Percentiles rank a stretch among this genome's conserved stretches.
These are phyloP conservation scores for Tetanocera ferruginea DNA, from an alignment of 2,888 invertebrate genomes.

Conservation along the genomic window DNA sequence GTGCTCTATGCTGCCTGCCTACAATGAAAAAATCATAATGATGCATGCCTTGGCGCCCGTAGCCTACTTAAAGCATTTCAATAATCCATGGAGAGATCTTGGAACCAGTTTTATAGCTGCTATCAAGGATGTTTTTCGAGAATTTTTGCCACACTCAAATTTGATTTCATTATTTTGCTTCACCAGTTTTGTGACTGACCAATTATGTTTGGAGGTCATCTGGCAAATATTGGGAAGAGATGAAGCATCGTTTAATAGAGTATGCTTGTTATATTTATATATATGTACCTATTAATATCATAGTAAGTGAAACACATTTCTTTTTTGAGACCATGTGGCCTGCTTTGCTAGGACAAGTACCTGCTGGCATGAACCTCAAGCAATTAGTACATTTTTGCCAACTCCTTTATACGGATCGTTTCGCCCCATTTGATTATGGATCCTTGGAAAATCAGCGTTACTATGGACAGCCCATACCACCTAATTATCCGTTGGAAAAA, in stretches of 20 bases:
- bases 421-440: constrained; percentile 72
- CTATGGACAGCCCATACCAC: constrained; percentile 71
- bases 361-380: constrained; percentile 72
- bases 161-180: constrained; percentile 47
- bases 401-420: constrained; percentile 59
- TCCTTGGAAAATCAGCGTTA: constrained; percentile 64
- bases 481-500: constrained; percentile 70
- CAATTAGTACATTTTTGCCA: constrained; percentile 74
- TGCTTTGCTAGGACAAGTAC: constrained; percentile 74
- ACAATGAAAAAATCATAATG: constrained; percentile 73
- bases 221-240: constrained; percentile 72
- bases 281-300: no score
- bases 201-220: constrained; percentile 62
- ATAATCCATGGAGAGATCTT: constrained; percentile 55
- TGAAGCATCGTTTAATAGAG: constrained; percentile 68
- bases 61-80: constrained; percentile 67
- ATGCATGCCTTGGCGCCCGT: no score
- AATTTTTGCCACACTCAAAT: constrained; percentile 49
- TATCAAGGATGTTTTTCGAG: constrained; percentile 43
- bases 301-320: no score
- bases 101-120: constrained; percentile 47
- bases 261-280: constrained; percentile 52
- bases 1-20: constrained; percentile 70
- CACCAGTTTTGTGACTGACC: constrained; percentile 40
- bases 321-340: constrained; percentile 73